Conservation (phyloP, 1,140 invertebrate genomes). For the Luehdorfia chinensis region DNA sequence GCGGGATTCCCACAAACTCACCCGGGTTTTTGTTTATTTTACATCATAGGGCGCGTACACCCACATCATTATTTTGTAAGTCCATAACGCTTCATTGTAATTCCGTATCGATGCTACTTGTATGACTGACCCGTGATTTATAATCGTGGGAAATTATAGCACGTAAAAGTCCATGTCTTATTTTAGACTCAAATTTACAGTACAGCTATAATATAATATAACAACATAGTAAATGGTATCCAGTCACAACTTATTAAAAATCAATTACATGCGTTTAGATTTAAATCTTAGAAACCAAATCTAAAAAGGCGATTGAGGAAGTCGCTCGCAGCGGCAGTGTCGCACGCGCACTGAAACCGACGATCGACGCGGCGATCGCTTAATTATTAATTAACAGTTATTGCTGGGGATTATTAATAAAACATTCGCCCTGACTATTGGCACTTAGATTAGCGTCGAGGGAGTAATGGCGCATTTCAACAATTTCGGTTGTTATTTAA, state of each 20-base stretch:
- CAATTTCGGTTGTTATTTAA: constrained; percentile 78
- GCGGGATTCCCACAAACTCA: constrained; percentile 70
- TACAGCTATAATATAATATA: too few species aligned
- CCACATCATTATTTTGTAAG: constrained; percentile 72
- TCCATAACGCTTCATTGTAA: constrained; percentile 61
- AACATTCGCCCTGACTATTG: constrained; percentile 75
- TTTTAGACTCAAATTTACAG: too few species aligned
- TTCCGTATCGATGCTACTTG: constrained; percentile 63
- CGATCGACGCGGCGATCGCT: constrained; percentile 48
- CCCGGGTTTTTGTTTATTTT: constrained; percentile 60
- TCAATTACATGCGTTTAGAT: too few species aligned
- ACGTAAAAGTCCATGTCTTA: neutral
- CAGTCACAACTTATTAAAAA: too few species aligned
- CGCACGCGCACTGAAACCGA: constrained; percentile 46
- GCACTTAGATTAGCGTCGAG: constrained; percentile 75
- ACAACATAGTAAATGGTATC: too few species aligned
- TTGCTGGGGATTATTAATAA: constrained; percentile 71
- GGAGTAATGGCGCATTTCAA: constrained; percentile 77
- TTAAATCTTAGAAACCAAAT: too few species aligned
- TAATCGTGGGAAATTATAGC: constrained; percentile 60
- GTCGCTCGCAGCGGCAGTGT: constrained; percentile 25
- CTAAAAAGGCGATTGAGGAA: too few species aligned
- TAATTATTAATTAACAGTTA: constrained; percentile 74
- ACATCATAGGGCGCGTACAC: constrained; percentile 56
- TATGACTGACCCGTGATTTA: constrained; percentile 67